Evolutionary conservation across 2,113 vertebrate species (phyloP).

Genomic region (Lonchura striata): DNA sequence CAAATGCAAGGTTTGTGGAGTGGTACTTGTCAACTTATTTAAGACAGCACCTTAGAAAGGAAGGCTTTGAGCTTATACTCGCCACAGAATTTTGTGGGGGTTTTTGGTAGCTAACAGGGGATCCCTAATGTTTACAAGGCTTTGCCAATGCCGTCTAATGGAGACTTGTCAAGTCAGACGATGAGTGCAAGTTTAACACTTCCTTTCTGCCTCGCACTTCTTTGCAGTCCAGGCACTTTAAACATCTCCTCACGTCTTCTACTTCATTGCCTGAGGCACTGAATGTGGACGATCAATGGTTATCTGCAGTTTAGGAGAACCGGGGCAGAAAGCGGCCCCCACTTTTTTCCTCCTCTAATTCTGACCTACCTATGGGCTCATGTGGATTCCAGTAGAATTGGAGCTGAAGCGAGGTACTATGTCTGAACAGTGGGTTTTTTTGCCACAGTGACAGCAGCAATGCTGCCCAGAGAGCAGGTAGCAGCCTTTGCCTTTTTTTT

Average conservation of each 20-base stretch:
- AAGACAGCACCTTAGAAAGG: not conserved
- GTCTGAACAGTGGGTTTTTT: not conserved
- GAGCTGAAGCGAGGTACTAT: not conserved
- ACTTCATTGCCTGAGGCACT: not conserved
- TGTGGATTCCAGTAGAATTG: not conserved
- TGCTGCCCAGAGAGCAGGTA: not conserved
- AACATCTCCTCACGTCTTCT: not conserved
- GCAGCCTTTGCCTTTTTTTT: not conserved
- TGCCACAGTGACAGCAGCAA: not conserved
- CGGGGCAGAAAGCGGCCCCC: not conserved
- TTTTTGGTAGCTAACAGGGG: not conserved
- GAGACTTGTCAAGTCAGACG: not conserved
- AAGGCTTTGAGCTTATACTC: not conserved
- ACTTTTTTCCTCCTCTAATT: not conserved
- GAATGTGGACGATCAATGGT: not conserved
- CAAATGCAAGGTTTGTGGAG: not conserved
- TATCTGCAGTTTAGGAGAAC: no score
- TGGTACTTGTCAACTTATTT: not conserved
- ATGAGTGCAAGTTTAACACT: not conserved
- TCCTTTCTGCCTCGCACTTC: not conserved
- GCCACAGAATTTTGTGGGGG: not conserved
- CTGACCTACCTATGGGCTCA: not conserved
- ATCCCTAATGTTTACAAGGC: not conserved
- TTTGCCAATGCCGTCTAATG: not conserved
- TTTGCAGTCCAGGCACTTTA: not conserved